These are phyloP conservation scores for Tokudaia muenninki DNA, from an alignment of 2,797 vertebrate genomes.

Conservation along the genomic window DNA sequence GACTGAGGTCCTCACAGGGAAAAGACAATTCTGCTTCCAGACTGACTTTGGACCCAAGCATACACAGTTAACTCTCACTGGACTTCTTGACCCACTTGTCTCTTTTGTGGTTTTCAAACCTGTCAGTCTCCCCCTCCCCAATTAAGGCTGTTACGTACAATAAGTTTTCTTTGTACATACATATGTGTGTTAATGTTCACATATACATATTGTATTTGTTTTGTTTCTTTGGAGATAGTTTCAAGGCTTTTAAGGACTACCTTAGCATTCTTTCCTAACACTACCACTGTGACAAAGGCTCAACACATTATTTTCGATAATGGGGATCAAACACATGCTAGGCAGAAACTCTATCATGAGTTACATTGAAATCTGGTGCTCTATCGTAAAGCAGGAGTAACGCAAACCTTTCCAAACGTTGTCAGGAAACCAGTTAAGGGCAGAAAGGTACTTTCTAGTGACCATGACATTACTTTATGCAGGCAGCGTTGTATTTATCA, in stretches of 20 bases:
- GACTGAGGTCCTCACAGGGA: background rate
- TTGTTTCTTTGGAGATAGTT: slow-evolving; percentile 26
- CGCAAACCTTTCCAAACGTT: background rate
- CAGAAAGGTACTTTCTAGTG: background rate
- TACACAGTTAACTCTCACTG: background rate
- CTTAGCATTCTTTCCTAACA: background rate
- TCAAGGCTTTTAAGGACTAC: background rate
- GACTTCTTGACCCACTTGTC: background rate
- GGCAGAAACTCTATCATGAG: background rate
- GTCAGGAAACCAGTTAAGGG: background rate
- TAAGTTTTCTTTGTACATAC: background rate
- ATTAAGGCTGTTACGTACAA: slow-evolving; percentile 34
- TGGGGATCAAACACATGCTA: background rate
- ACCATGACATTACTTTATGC: slow-evolving; percentile 21
- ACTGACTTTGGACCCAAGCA: background rate
- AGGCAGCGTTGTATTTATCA: background rate
- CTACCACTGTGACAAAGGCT: slow-evolving; percentile 18
- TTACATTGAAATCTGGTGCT: background rate
- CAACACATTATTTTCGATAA: background rate
- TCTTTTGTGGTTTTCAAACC: background rate
- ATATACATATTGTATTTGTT: background rate
- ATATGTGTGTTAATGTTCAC: background rate
- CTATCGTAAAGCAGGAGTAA: background rate
- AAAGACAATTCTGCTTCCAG: slow-evolving; percentile 2
- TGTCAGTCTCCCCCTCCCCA: background rate